These are phyloP conservation scores for Megalurothrips usitatus DNA, from an alignment of 2,888 invertebrate genomes.

Conservation along the genomic window DNA sequence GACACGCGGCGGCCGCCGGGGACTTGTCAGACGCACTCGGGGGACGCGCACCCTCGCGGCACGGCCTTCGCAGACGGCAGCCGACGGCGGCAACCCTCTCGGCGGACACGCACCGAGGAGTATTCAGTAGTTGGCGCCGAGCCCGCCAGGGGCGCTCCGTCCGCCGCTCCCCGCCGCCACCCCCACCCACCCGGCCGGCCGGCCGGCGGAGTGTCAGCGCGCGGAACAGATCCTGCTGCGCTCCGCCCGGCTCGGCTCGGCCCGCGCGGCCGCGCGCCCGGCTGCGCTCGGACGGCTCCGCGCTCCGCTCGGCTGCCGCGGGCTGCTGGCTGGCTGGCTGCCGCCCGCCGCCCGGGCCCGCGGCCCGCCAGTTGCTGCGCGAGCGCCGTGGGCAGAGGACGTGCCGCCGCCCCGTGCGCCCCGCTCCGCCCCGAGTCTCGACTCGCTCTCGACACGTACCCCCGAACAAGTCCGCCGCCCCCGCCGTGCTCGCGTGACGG, in stretches of 20 bases:
- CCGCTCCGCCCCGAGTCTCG: background rate
- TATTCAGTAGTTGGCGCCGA: background rate
- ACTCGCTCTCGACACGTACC: background rate
- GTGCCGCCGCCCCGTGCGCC: background rate
- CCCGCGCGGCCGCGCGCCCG: background rate
- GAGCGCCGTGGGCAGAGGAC: background rate
- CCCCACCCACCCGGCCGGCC: background rate
- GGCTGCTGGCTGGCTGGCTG: background rate
- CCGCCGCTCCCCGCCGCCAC: background rate
- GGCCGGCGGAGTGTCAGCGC: too few species aligned
- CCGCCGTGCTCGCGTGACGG: background rate
- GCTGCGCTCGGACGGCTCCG: background rate
- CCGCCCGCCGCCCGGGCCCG: background rate
- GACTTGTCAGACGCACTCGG: background rate
- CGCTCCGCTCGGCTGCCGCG: background rate
- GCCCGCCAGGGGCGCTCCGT: background rate
- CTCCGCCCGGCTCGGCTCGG: too few species aligned
- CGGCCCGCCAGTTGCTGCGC: slow-evolving; percentile 2
- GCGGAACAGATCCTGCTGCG: too few species aligned
- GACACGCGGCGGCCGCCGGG: background rate
- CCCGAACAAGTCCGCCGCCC: background rate
- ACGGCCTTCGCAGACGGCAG: too few species aligned
- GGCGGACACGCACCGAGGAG: background rate
- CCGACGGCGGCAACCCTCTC: background rate
- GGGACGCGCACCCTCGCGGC: background rate